Evolutionary conservation across 2,888 invertebrate genomes (phyloP).

Genomic region (Oligia latruncula): DNA sequence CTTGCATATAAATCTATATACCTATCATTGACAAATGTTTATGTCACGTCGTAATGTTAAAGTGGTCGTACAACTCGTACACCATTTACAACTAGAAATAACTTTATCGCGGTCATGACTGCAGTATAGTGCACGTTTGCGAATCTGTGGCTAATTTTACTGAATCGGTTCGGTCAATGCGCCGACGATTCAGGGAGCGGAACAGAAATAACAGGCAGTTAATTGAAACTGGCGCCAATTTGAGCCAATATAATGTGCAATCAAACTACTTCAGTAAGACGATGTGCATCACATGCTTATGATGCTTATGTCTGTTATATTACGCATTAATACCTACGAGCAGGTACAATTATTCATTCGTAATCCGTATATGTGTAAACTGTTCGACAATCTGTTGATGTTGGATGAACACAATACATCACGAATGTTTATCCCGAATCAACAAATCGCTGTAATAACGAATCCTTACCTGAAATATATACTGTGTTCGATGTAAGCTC

Average conservation of each 20-base stretch:
- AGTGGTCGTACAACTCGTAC: constrained; percentile 42
- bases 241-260: constrained; percentile 76
- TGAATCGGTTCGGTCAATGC: constrained; percentile 83
- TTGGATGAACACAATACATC: constrained; percentile 34
- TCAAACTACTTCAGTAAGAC: constrained; percentile 76
- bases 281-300: constrained; percentile 59
- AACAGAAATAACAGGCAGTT: constrained; percentile 83
- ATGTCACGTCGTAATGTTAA: constrained; percentile 29
- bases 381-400: constrained; percentile 44
- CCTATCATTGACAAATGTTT: constrained; percentile 15
- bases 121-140: constrained; percentile 77
- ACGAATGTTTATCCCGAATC: constrained; percentile 28
- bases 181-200: constrained; percentile 73
- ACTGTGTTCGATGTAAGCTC: constrained; percentile 23
- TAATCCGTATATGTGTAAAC: constrained; percentile 27
- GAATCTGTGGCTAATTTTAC: constrained; percentile 84
- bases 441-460: constrained; percentile 37
- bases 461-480: constrained; percentile 34
- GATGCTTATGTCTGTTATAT: constrained; percentile 53
- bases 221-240: constrained; percentile 84
- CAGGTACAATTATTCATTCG: constrained; percentile 35
- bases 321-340: constrained; percentile 49
- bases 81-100: constrained; percentile 72
- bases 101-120: constrained; percentile 80
- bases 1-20: constrained; percentile 8